These are phyloP conservation scores for Erethizon dorsatum DNA, from an alignment of 2,797 vertebrate species.

Conservation along the genomic window DNA sequence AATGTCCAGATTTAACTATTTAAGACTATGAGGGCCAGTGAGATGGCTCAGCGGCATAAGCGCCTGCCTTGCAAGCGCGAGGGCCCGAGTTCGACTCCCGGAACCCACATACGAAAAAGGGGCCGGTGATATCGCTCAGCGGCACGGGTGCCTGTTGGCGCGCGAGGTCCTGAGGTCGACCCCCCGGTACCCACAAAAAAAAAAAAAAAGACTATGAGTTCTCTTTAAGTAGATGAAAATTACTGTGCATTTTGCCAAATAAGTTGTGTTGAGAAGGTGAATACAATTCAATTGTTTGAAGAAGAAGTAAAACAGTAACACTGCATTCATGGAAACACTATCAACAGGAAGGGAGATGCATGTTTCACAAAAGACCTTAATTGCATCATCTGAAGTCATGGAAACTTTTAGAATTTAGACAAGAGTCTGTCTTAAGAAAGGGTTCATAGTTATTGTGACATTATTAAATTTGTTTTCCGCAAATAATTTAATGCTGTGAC, in stretches of 20 bases:
- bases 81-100: no score
- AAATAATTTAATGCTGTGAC: slow-evolving; percentile 76
- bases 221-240: slow-evolving; percentile 11
- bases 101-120: no score
- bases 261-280: not conserved
- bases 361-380: slow-evolving; percentile 65
- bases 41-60: no score
- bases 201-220: not conserved
- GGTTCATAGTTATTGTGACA: slow-evolving; percentile 48
- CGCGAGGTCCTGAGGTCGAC: no score
- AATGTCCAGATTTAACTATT: slow-evolving; percentile 24
- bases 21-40: not conserved
- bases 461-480: slow-evolving; percentile 74
- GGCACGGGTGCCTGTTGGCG: no score
- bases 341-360: slow-evolving; percentile 62
- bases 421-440: slow-evolving; percentile 39
- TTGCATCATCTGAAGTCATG: slow-evolving; percentile 67
- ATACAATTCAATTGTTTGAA: slow-evolving; percentile 37
- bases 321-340: slow-evolving; percentile 40
- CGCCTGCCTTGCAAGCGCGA: no score
- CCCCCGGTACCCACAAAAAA: no score
- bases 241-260: slow-evolving; percentile 2
- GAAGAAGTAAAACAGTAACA: slow-evolving; percentile 64
- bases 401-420: slow-evolving; percentile 70
- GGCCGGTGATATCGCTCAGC: no score